A percentile compares a stretch with the other conserved stretches of the same genome.
Conservation (phyloP, 2,113 vertebrate species). For the Suricata suricatta region DNA sequence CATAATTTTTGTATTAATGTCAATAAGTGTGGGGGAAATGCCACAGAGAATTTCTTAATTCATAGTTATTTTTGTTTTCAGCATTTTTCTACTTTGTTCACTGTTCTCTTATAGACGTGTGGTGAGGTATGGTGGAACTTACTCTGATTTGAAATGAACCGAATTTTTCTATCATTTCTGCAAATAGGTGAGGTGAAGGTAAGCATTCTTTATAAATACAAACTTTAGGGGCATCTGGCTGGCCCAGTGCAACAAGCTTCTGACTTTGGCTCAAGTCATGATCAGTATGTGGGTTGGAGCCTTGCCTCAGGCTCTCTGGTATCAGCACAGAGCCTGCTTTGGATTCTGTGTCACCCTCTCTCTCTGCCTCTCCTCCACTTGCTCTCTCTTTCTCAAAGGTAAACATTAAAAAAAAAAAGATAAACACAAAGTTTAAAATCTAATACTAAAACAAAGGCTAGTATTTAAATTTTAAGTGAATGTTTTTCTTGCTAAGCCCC, state of each 20-base stretch:
- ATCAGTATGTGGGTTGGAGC: no score
- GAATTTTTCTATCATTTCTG: background rate
- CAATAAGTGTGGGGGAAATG: background rate
- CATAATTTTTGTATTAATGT: background rate
- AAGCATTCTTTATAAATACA: background rate
- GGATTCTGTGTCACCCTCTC: no score
- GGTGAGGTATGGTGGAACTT: background rate
- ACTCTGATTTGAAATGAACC: background rate
- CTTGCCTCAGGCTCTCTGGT: no score
- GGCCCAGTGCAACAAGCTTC: no score
- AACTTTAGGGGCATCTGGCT: background rate
- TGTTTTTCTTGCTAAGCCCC: background rate
- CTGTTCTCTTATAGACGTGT: background rate
- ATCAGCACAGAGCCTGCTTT: no score
- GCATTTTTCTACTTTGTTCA: background rate
- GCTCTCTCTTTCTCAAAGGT: no score
- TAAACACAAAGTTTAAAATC: background rate
- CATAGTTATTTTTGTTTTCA: background rate
- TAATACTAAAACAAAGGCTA: background rate
- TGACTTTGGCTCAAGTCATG: no score
- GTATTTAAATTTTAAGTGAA: background rate
- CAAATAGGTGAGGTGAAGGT: background rate
- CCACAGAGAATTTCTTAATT: background rate
- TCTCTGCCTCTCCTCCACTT: no score
- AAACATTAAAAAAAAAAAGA: no score